phyloP scores from a whole-genome alignment of 2,113 vertebrate genomes.

The Salvelinus sp. region DNA sequence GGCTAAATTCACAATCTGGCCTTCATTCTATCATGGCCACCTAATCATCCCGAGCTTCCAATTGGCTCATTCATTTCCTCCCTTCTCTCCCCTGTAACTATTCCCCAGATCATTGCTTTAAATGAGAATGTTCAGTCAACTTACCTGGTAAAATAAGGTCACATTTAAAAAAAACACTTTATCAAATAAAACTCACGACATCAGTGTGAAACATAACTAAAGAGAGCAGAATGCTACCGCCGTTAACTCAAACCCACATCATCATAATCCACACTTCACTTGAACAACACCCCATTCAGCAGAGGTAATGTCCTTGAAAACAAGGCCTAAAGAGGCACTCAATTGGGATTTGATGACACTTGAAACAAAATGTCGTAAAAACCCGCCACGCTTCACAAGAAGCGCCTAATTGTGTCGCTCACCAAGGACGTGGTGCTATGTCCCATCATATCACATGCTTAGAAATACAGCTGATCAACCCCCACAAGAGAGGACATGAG shows the following conservation, averaged over 20 bases:
- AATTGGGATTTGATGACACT: conserved; percentile 28
- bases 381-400: conserved; percentile 7
- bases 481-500: neutral
- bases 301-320: conserved; percentile 9
- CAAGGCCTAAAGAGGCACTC: conserved; percentile 14
- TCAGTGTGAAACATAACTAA: neutral
- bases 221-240: conserved; percentile 7
- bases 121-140: too few species aligned
- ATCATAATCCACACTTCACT: conserved; percentile 24
- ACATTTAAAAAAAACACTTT: too few species aligned
- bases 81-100: too few species aligned
- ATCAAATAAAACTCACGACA: neutral
- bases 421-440: conserved; percentile 5
- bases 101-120: too few species aligned
- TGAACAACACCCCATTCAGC: conserved; percentile 15
- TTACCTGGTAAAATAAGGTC: too few species aligned
- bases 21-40: too few species aligned
- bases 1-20: too few species aligned
- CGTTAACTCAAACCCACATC: conserved; percentile 25
- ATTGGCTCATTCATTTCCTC: too few species aligned
- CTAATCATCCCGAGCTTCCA: too few species aligned
- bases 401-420: conserved; percentile 12
- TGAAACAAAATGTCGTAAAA: conserved; percentile 3
- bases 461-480: neutral
- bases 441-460: neutral